Evolutionary conservation across 2,888 invertebrate genomes (phyloP).

Genomic region (Sussaba pulchella): DNA sequence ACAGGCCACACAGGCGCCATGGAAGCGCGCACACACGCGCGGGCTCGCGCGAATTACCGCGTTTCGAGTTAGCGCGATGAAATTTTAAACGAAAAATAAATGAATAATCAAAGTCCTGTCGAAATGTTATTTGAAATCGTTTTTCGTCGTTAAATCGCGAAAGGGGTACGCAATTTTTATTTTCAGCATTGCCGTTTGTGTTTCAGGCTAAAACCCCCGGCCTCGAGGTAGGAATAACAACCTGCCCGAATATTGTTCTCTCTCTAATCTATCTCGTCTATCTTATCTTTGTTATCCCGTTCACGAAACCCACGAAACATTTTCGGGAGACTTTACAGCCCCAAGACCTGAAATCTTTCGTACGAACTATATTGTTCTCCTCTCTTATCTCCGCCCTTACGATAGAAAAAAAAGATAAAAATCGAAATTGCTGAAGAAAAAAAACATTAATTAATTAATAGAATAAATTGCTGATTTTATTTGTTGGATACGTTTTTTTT

Average conservation of each 20-base stretch:
- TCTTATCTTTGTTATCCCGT: slow-evolving; percentile 30
- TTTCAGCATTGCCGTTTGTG: slow-evolving; percentile 83
- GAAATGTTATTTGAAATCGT: not conserved
- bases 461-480: not conserved
- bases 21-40: too few relatives aligned
- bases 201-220: slow-evolving; percentile 83
- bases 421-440: too few relatives aligned
- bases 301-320: not conserved
- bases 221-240: slow-evolving; percentile 82
- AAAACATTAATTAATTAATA: too few relatives aligned
- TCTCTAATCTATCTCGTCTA: slow-evolving; percentile 65
- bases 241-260: slow-evolving; percentile 75
- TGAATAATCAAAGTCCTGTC: too few relatives aligned
- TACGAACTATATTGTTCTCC: not conserved
- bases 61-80: too few relatives aligned
- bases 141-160: slow-evolving; percentile 26
- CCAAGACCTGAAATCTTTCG: not conserved
- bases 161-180: slow-evolving; percentile 64
- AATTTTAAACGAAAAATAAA: too few relatives aligned
- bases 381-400: not conserved
- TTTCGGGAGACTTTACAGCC: not conserved
- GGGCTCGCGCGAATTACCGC: too few relatives aligned
- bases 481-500: not conserved
- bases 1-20: too few relatives aligned
- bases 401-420: slow-evolving; percentile 11